phyloP scores from a whole-genome alignment of 2,113 vertebrate species.

The Formicarius rufipectus region DNA sequence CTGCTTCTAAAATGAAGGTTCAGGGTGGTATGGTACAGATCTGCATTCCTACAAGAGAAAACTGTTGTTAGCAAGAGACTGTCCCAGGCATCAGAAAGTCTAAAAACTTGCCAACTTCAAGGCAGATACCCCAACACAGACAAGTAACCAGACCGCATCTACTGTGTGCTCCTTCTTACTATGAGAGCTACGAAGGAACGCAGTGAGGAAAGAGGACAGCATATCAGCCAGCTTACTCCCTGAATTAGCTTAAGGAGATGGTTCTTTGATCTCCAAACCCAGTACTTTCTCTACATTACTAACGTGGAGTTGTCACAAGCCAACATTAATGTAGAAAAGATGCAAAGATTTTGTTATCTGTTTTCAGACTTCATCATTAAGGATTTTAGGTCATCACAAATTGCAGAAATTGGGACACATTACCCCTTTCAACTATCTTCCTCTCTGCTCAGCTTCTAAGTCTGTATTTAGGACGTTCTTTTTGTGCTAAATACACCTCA shows the following conservation, averaged over 20 bases:
- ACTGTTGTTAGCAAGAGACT: background rate
- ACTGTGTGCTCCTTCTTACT: background rate
- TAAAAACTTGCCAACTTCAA: background rate
- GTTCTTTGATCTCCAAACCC: background rate
- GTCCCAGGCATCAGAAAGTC: background rate
- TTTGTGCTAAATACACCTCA: background rate
- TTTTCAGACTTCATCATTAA: constrained; percentile 14
- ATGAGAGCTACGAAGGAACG: background rate
- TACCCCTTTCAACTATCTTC: background rate
- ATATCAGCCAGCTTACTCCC: background rate
- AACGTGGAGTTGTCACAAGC: background rate
- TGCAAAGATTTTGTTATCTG: background rate
- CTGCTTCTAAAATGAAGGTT: constrained; percentile 38
- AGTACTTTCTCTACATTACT: background rate
- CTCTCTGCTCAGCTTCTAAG: background rate
- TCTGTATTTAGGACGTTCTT: background rate
- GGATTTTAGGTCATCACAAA: constrained; percentile 33
- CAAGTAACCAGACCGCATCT: background rate
- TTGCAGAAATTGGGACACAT: constrained; percentile 18
- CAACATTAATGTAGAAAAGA: background rate
- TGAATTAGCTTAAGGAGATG: background rate
- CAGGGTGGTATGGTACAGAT: background rate
- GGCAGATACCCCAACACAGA: background rate
- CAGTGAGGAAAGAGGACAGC: background rate
- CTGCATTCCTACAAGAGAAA: background rate